A percentile compares a stretch with the other conserved stretches of the same genome.
Evolutionary conservation across 2,113 vertebrate genomes (phyloP).

Genomic region (Uropsilus gracilis): DNA sequence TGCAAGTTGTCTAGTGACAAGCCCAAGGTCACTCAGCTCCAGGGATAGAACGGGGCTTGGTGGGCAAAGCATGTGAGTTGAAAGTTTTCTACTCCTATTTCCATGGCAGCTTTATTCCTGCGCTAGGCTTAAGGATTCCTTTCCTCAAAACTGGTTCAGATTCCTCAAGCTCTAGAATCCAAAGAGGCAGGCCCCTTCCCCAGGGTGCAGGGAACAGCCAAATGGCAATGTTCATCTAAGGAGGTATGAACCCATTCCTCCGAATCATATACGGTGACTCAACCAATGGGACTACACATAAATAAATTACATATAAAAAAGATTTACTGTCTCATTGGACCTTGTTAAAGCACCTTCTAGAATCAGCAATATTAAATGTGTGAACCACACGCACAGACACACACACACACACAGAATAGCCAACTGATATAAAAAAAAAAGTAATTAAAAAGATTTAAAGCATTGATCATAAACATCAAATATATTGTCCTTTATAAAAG

Average conservation of each 20-base stretch:
- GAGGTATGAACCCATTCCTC: too few species aligned
- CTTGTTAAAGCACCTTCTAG: too few species aligned
- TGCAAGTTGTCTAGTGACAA: background rate
- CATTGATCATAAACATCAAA: background rate
- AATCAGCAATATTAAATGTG: too few species aligned
- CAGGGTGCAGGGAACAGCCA: background rate
- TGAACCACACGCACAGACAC: too few species aligned
- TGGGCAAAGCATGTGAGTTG: background rate
- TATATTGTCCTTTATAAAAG: background rate
- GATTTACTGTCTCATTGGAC: too few species aligned
- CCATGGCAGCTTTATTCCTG: background rate
- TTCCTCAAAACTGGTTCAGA: slow-evolving; percentile 8
- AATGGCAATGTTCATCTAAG: too few species aligned
- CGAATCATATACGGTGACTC: too few species aligned
- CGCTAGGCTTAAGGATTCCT: background rate
- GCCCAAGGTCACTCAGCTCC: background rate
- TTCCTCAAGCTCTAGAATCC: slow-evolving; percentile 22
- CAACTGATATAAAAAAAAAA: background rate
- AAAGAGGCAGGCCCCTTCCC: background rate
- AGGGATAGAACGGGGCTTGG: background rate
- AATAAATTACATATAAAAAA: too few species aligned
- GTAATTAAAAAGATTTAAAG: slow-evolving; percentile 10
- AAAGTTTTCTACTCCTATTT: background rate
- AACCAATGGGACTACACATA: too few species aligned
- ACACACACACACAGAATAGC: background rate